Evolutionary conservation across 1,140 invertebrate genomes (phyloP), one percentile per base, ranked within the genome.

Genomic region (Papilio polytes): DNA sequence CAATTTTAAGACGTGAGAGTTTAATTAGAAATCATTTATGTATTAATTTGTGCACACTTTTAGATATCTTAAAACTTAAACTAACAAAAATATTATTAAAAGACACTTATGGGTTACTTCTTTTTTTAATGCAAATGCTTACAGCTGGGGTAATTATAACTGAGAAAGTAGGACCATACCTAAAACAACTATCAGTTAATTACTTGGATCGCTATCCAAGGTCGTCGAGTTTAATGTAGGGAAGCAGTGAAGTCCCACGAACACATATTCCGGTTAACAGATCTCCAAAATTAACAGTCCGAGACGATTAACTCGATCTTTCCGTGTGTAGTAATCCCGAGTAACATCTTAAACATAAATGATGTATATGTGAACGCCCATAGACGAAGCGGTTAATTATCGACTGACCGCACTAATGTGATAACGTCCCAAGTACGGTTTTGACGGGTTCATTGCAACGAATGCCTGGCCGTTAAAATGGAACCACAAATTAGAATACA

Each of bases 261-360:
- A 85, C 85, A 87, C 86, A 81, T 87, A 88, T 89, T 86, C 85
- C 83, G 85, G 83, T 90, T 90, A 92, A 90, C 85, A 87, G 85
- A 89, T 90, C 88, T 89, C 70, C 80, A 80, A 91, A 91, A 89
- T 91, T 89, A 91, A 91, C 85, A 89, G 88, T 91, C 88, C 51
- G 80, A 88, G 86, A 80, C 86, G 73, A 92, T 90, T 91, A 90
- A 85, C 80, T 83, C 80, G 51, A 72, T 83, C 79, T 84, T 84
- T 74, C 70, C 76, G 78, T 81, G 80, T 82, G 83, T 74, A 82
- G 85, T 88, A 87, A 90, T 89, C 89, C 85, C 73, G 80, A 83
- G 86, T 91, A 91, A 94, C 90, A 88, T 94, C 91, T 92, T 92
- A 92, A 89, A 92, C 90, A 91, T 85, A 91, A 90, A 92, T 93